phyloP scores from a whole-genome alignment of 2,888 invertebrate genomes.

The Sinohyriopsis cumingii region DNA sequence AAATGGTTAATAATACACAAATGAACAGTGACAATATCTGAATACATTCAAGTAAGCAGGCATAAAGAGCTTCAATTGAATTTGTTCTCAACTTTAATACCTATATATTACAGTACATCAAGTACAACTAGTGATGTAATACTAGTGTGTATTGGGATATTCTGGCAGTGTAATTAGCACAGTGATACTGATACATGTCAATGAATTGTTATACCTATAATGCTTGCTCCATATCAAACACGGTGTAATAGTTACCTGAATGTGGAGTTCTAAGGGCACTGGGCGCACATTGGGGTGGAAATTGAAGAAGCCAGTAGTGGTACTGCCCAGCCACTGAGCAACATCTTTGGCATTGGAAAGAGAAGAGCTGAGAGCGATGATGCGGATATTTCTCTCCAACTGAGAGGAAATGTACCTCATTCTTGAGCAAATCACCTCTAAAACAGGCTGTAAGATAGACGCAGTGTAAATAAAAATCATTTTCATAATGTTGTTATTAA shows the following conservation, averaged over 20 bases:
- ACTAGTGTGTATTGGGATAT: no score
- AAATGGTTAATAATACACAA: no score
- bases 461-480: background rate
- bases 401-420: conserved; percentile 96
- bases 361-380: conserved; percentile 94
- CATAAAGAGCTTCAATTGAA: no score
- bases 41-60: no score
- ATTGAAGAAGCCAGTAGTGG: conserved; percentile 94
- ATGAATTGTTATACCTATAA: no score
- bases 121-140: no score
- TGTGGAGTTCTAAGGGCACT: conserved; percentile 93
- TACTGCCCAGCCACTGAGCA: conserved; percentile 96
- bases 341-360: conserved; percentile 96
- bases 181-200: no score
- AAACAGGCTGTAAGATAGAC: conserved; percentile 78
- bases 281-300: conserved; percentile 99
- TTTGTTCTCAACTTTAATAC: no score
- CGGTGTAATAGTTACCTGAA: conserved; percentile 75
- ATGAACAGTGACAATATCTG: no score
- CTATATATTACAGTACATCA: no score
- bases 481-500: background rate
- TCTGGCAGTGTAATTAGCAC: no score
- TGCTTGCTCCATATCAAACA: no score
- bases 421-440: conserved; percentile 93
- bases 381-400: conserved; percentile 83